These are phyloP conservation scores for Alviniconcha strummeri DNA, from an alignment of 2,888 invertebrate species.

Conservation along the genomic window DNA sequence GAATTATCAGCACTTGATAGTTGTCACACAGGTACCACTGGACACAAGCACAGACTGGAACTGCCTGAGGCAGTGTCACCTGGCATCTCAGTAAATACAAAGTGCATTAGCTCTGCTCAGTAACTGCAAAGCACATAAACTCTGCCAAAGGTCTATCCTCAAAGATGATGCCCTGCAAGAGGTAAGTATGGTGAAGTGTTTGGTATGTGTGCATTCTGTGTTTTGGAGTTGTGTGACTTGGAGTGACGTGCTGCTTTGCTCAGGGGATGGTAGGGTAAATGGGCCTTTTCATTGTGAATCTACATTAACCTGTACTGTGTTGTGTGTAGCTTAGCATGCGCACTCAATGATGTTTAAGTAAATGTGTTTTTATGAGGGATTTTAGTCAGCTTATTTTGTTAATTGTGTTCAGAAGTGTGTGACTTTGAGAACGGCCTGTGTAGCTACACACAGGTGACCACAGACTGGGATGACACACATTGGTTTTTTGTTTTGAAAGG, in stretches of 20 bases:
- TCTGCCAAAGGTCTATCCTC: no score
- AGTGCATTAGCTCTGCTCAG: no score
- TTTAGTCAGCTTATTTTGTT: no score
- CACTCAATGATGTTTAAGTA: no score
- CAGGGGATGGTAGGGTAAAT: neutral
- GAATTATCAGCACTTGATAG: no score
- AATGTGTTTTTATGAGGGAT: no score
- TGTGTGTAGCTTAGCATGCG: neutral
- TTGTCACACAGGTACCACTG: no score
- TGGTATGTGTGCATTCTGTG: neutral
- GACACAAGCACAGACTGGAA: no score
- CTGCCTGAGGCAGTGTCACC: no score
- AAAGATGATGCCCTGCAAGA: neutral
- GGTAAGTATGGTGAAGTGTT: neutral
- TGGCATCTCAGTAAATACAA: no score
- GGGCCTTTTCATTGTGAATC: neutral
- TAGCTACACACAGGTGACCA: constrained; percentile 57
- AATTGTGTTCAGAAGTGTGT: constrained; percentile 38
- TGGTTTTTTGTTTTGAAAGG: neutral
- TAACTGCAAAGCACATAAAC: no score
- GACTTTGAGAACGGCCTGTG: constrained; percentile 59
- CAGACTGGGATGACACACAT: constrained; percentile 66
- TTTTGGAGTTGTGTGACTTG: neutral
- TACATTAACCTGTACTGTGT: neutral
- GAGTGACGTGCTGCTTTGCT: neutral